phyloP scores from a whole-genome alignment of 2,797 vertebrate species.

The Mergus octosetaceus region DNA sequence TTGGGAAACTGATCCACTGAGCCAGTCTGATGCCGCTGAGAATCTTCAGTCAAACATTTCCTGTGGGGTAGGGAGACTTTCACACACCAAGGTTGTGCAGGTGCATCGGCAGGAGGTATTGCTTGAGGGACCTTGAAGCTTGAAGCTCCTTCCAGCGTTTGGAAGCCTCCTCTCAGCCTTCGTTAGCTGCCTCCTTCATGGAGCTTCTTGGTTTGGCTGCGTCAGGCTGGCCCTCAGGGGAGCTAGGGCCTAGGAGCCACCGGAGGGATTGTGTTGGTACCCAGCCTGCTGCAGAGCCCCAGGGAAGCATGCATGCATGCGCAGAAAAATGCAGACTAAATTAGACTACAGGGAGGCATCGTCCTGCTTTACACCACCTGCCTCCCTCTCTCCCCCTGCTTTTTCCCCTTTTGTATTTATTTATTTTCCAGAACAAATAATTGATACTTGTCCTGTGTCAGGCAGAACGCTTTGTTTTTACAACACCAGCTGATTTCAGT shows the following conservation, averaged over 20 bases:
- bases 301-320: not conserved
- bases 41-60: not conserved
- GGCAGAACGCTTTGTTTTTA: not conserved
- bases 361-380: not conserved
- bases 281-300: not conserved
- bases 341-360: not conserved
- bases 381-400: accelerated
- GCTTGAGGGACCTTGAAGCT: not conserved
- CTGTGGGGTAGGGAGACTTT: not conserved
- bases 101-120: not conserved
- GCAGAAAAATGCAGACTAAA: not conserved
- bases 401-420: too few species aligned
- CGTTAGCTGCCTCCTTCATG: not conserved
- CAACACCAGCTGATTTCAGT: not conserved
- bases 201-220: not conserved
- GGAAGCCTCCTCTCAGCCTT: not conserved
- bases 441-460: not conserved
- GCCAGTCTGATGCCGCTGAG: not conserved
- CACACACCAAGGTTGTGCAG: accelerated
- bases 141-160: not conserved
- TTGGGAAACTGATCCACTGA: not conserved
- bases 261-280: not conserved
- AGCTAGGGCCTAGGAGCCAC: not conserved
- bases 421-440: not conserved
- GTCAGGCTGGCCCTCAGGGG: not conserved